A percentile compares a stretch with the other conserved stretches of the same genome.
These are phyloP conservation scores for Botia almorhae DNA, from an alignment of 2,797 vertebrate species.

Conservation along the genomic window DNA sequence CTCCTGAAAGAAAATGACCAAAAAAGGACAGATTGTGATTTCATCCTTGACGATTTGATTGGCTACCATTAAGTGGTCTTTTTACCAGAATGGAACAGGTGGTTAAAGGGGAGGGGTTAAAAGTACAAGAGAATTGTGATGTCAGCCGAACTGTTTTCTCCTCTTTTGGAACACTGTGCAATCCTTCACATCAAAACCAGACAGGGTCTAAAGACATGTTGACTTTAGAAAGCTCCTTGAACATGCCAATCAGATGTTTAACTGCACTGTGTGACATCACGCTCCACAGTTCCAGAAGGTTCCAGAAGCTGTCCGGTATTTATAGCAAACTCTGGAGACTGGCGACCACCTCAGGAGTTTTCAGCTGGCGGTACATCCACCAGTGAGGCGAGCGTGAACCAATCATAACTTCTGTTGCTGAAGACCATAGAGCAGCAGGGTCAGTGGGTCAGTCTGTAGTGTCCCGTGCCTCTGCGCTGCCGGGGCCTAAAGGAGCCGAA, in stretches of 20 bases:
- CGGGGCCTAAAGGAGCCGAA: slow-evolving; percentile 64
- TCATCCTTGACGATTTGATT: too few relatives aligned
- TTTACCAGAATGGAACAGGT: too few relatives aligned
- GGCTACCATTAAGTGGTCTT: too few relatives aligned
- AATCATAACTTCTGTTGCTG: slow-evolving; percentile 61
- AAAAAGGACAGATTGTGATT: background rate
- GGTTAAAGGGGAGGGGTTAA: too few relatives aligned
- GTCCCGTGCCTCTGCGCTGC: slow-evolving; percentile 66
- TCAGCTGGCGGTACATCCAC: slow-evolving; percentile 12
- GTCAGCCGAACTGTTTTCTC: too few relatives aligned
- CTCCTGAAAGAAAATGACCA: background rate
- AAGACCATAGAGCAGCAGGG: slow-evolving; percentile 60
- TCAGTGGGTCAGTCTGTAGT: slow-evolving; percentile 71
- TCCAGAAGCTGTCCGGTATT: slow-evolving; percentile 29
- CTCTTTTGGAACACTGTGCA: too few relatives aligned
- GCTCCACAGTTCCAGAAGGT: slow-evolving; percentile 24
- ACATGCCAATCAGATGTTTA: slow-evolving; percentile 22
- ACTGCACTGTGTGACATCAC: slow-evolving; percentile 32
- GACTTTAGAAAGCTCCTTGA: background rate
- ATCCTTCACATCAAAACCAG: too few relatives aligned
- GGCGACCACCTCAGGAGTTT: slow-evolving; percentile 19
- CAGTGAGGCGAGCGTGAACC: slow-evolving; percentile 53
- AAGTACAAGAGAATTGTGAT: too few relatives aligned
- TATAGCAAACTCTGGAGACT: slow-evolving; percentile 40
- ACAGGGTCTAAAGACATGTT: background rate